These are phyloP conservation scores for Apodemia duryi DNA, from an alignment of 2,888 invertebrate genomes.

Conservation along the genomic window DNA sequence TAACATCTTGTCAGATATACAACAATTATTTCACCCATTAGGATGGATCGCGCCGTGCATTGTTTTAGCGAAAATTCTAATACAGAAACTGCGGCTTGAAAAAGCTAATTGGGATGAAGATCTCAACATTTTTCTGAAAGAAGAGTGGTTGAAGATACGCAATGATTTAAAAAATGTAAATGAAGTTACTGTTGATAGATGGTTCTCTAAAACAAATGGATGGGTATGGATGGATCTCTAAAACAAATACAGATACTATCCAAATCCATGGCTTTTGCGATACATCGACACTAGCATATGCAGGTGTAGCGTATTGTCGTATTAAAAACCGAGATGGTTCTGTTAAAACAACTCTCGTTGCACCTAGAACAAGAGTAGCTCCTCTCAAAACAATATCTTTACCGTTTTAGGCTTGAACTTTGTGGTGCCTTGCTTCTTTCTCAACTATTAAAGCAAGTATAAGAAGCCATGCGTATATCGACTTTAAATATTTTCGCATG, in stretches of 20 bases:
- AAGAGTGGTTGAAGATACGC: slow-evolving; percentile 18
- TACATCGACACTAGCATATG: slow-evolving; percentile 7
- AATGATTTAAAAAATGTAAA: slow-evolving; percentile 18
- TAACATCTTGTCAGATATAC: slow-evolving; percentile 7
- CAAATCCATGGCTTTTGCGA: slow-evolving; percentile 23
- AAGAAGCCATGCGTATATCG: slow-evolving; percentile 24
- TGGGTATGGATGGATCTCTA: background rate
- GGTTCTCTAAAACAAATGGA: slow-evolving; percentile 8
- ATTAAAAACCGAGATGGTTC: background rate
- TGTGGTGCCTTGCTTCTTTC: slow-evolving; percentile 28
- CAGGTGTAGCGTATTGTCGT: background rate
- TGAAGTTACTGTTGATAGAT: slow-evolving; percentile 17
- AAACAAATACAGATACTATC: background rate
- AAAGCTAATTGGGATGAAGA: slow-evolving; percentile 26
- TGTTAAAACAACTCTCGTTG: background rate
- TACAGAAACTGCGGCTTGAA: slow-evolving; percentile 28
- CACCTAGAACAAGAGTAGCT: slow-evolving; percentile 26
- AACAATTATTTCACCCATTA: slow-evolving; percentile 19
- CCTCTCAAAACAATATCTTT: slow-evolving; percentile 26
- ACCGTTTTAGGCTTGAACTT: slow-evolving; percentile 24
- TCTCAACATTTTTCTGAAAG: slow-evolving; percentile 12
- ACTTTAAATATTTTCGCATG: slow-evolving; percentile 22
- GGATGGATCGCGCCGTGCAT: slow-evolving; percentile 25
- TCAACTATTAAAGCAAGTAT: slow-evolving; percentile 27
- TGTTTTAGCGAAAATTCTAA: slow-evolving; percentile 26